phyloP scores from a whole-genome alignment of 2,888 invertebrate species.

The Phyllotreta cruciferae region DNA sequence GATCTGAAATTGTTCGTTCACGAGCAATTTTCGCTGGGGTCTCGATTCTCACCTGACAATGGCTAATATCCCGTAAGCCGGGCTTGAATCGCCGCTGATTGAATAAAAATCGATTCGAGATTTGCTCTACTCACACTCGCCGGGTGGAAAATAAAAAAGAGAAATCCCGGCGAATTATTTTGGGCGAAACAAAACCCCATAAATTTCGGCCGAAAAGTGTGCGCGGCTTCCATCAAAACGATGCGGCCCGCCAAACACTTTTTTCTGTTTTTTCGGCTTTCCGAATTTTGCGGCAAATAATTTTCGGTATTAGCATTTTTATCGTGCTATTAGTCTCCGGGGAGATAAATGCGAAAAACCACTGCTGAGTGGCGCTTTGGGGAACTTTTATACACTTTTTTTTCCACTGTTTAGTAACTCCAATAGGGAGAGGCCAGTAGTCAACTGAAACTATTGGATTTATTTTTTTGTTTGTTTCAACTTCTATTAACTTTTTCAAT shows the following conservation, averaged over 20 bases:
- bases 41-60: conserved; percentile 8
- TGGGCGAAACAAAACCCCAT: conserved; percentile 9
- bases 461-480: too few relatives aligned
- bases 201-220: conserved; percentile 24
- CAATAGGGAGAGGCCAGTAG: too few relatives aligned
- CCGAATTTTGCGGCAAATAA: conserved; percentile 24
- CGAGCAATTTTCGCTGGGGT: not conserved
- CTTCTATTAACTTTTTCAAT: too few relatives aligned
- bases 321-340: conserved; percentile 23
- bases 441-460: too few relatives aligned
- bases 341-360: conserved; percentile 22
- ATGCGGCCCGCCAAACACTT: conserved; percentile 18
- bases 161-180: not conserved
- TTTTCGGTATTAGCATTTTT: conserved; percentile 29
- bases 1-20: too few relatives aligned
- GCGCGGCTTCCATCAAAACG: conserved; percentile 27
- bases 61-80: conserved; percentile 4
- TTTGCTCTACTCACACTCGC: not conserved
- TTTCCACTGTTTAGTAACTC: not conserved
- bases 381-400: conserved; percentile 9
- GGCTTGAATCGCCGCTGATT: conserved; percentile 1
- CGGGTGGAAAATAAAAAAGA: not conserved
- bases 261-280: conserved; percentile 23
- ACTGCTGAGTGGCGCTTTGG: conserved; percentile 16
- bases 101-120: conserved; percentile 1